Evolutionary conservation across 2,113 vertebrate genomes (phyloP), one percentile per base, ranked within the genome.

Genomic region (Psophia crepitans): DNA sequence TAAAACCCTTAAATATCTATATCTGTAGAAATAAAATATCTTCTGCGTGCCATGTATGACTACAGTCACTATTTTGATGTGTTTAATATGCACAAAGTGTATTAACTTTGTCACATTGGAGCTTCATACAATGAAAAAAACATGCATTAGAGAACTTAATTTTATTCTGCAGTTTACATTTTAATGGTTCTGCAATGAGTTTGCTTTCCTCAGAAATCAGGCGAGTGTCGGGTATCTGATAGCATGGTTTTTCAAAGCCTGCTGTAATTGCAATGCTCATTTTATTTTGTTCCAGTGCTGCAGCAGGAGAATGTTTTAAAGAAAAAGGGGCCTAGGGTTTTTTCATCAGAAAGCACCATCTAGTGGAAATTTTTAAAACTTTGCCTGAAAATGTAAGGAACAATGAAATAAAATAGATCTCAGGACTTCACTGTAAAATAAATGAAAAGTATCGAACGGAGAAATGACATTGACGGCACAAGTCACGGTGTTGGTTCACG

Each of bases 291-390:
- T 83, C 18, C 24, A 11, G 18, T 49, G 39, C 21, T 57, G 7
- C 39, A 70, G 39, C 33, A 57, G 22, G 6, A 54, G 8, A 37
- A 27, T 33, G 12, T 65, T 87, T 82, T 46, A 58, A 83, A 75
- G 56, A 16, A 39, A 73, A 35, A 58, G 33, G 53, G 14, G 6
- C 8, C 35, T 30, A 23, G 8, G 33, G 20, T 88, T 89, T 89
- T 84, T 44, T 87, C 61, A 41, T 64, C 77, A 60, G 56, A 94
- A 83, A 86, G 94, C 94, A 92, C 97, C 97, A 96, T 78, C 97
- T 97, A 96, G 94, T 84, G 97, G 91, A 87, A 28, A 20, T 19
- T 89, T 82, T 43, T 76, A 68, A 60, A 92, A 94, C 11, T 71
- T 41, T 17, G 28, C 28, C 46, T 15, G 16, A 58, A 83, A 58